These are phyloP conservation scores for Eonycteris spelaea DNA, from an alignment of 2,113 vertebrate species.

Conservation along the genomic window DNA sequence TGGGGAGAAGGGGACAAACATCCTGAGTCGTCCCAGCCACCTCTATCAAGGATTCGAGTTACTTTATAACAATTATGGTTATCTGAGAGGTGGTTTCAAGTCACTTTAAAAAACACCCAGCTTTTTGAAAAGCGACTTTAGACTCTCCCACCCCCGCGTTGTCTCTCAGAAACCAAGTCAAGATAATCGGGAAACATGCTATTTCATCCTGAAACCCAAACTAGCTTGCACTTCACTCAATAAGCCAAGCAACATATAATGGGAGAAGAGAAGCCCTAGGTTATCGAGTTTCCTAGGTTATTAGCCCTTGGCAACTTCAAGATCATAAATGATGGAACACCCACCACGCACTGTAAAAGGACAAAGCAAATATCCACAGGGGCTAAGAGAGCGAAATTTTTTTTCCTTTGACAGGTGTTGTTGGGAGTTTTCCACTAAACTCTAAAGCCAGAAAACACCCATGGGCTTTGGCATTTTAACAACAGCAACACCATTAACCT, in stretches of 20 bases:
- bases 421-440: conserved; percentile 28
- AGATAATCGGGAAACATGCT: conserved; percentile 40
- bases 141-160: background rate
- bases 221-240: conserved; percentile 45
- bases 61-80: conserved; percentile 22
- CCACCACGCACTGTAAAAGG: conserved; percentile 4
- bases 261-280: background rate
- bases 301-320: conserved; percentile 7
- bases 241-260: conserved; percentile 10
- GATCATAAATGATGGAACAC: conserved; percentile 31
- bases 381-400: background rate
- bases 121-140: conserved; percentile 54
- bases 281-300: conserved; percentile 42
- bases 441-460: conserved; percentile 36
- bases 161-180: conserved; percentile 47
- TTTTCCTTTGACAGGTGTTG: background rate
- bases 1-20: background rate
- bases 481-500: conserved; percentile 17
- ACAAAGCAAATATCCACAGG: conserved; percentile 25
- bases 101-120: conserved; percentile 36
- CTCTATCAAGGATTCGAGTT: conserved; percentile 21
- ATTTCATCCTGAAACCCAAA: conserved; percentile 63
- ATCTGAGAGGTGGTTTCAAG: conserved; percentile 53
- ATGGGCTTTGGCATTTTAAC: background rate
- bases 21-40: background rate